Evolutionary conservation across 2,113 vertebrate species (phyloP).

Genomic region (Toxotes jaculatrix): DNA sequence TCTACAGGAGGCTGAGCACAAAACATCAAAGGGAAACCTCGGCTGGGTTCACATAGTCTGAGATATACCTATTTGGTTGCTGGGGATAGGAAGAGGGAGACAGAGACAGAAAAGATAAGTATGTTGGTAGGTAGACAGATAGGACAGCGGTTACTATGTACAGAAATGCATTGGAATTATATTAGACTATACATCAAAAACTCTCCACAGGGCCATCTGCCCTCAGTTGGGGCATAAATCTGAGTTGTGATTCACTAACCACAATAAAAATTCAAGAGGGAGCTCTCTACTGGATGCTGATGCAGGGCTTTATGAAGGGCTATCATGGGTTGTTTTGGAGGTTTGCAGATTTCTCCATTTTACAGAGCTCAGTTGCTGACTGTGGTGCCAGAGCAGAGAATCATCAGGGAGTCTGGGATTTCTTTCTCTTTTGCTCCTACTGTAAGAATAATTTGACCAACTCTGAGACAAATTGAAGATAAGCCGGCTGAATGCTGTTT

Average conservation of each 20-base stretch:
- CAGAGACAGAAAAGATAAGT: not conserved
- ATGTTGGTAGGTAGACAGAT: not conserved
- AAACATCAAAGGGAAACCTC: conserved; percentile 62
- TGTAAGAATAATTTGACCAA: conserved; percentile 27
- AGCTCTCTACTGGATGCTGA: conserved; percentile 43
- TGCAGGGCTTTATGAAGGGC: conserved; percentile 25
- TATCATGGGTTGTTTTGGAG: conserved; percentile 19
- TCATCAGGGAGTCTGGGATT: conserved; percentile 20
- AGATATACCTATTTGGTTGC: conserved; percentile 14
- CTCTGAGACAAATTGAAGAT: conserved; percentile 22
- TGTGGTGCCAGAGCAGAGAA: conserved; percentile 18
- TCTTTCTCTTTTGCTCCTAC: conserved; percentile 1
- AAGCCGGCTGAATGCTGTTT: conserved; percentile 21
- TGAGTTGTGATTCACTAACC: conserved; percentile 50
- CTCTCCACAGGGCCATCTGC: conserved; percentile 26
- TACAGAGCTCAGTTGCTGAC: conserved; percentile 21
- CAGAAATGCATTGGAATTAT: conserved; percentile 45
- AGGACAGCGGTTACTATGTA: conserved; percentile 25
- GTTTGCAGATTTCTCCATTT: conserved; percentile 37
- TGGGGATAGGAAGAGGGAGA: not conserved
- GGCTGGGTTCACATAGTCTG: conserved; percentile 31
- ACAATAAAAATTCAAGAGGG: conserved; percentile 41
- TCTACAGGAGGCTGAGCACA: conserved; percentile 30
- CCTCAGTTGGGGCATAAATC: conserved; percentile 48
- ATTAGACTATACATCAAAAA: conserved; percentile 63